Base-by-base conservation (phyloP, 2,797 vertebrate genomes). In the Hybognathus amarus region DNA sequence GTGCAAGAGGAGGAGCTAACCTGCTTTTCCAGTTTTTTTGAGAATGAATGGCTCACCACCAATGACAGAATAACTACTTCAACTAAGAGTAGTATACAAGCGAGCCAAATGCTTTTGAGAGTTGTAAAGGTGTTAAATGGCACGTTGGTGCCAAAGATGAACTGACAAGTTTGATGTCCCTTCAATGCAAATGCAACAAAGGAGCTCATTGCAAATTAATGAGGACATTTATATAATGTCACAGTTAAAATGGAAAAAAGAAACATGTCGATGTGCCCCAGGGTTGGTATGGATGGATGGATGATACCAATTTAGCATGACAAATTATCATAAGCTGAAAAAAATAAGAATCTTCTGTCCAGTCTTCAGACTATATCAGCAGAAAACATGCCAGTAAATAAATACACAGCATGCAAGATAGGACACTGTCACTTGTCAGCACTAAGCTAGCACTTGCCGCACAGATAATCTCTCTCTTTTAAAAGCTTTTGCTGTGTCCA, bases 11-110 rank as follows among this genome's bases (percentile, higher is more conserved):
- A 76, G 77, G 79, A 82, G 66, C 81, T 75, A 82, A 81, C 74
- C 78, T 81, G 80, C 77, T 86, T 78, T 42, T 84, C 74, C 36
- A 47, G 64, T 73, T 79, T 69, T 67, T 67, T 56, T 54, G 33
- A 68, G 80, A 85, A 75, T 68, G 6, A 50, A 61, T 54, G 69
- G 64, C 68, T 66, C n/a, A 13, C 50, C 17, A 24, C 67, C 67
- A 70, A 67, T 33, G 33, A 68, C 69, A 63, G n/a, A 73, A 82
- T 73, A 82, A 64, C 45, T 59, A 50, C 36, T 59, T 61, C 5
- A 36, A 54, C 79, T 79, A 64, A 85, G 42, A 59, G 11, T 38
- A 42, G 50, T 8, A 77, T 36, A 47, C 24, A 47, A 12, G 22
- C n/a, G 42, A n/a, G 7, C 22, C 68, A 81, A 68, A 73, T 18